Evolutionary conservation across 1,140 invertebrate species (phyloP).

Genomic region (Drosophila lowei): DNA sequence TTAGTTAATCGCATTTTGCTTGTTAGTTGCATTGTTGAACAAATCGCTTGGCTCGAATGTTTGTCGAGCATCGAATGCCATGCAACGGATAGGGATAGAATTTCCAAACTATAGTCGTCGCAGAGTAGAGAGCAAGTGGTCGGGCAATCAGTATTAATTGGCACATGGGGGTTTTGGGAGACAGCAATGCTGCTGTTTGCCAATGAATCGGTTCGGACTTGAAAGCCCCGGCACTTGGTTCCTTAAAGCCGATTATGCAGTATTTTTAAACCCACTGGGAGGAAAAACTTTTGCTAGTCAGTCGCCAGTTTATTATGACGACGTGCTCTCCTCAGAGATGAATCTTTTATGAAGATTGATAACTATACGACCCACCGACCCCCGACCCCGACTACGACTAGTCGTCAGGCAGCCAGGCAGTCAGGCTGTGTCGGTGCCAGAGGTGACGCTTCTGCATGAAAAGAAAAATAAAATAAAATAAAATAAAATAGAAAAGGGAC

Average conservation of each 20-base stretch:
- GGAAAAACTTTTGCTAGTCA: conserved; percentile 2
- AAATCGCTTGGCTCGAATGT: conserved; percentile 53
- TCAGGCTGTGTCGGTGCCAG: neutral
- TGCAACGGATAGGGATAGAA: conserved; percentile 20
- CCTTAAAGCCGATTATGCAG: conserved; percentile 4
- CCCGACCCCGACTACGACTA: no score
- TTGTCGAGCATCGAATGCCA: conserved; percentile 13
- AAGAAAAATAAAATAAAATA: conserved; percentile 44
- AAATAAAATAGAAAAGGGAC: conserved; percentile 27
- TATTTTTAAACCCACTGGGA: conserved; percentile 4
- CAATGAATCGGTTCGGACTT: no score
- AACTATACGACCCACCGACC: conserved; percentile 8
- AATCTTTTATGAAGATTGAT: conserved; percentile 65
- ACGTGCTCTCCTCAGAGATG: conserved; percentile 39
- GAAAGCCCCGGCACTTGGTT: no score
- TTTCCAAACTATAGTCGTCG: conserved; percentile 10
- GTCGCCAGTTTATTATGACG: conserved; percentile 23
- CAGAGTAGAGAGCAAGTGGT: conserved; percentile 1
- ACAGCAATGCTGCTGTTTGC: no score
- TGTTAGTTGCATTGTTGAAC: conserved; percentile 60
- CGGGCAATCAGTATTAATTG: conserved; percentile 53
- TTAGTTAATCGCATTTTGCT: conserved; percentile 66
- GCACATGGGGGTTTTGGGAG: conserved; percentile 11
- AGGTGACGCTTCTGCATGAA: conserved; percentile 19
- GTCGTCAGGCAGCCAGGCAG: conserved; percentile 23